A percentile compares a stretch with the other conserved stretches of the same genome.
These are phyloP conservation scores for Catostylus mosaicus DNA, from an alignment of 30 jellyfish, hydroid and myxozoan species.

Conservation along the genomic window DNA sequence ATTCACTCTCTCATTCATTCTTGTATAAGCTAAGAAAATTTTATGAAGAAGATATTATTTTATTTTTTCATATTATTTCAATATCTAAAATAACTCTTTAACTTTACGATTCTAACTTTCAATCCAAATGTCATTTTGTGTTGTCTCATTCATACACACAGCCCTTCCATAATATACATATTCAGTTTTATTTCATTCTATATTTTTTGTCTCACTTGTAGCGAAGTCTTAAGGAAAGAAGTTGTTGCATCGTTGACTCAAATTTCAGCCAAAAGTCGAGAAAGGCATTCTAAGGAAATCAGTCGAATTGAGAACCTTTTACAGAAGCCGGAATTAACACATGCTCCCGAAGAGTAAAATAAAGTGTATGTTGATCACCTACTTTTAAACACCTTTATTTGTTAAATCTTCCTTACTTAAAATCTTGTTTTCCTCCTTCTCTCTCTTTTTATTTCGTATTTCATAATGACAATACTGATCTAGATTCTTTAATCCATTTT, in stretches of 20 bases:
- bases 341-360: neutral
- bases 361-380: too few species aligned
- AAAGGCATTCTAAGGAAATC: conserved; percentile 35
- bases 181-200: neutral
- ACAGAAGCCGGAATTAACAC: neutral
- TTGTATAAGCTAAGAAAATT: too few species aligned
- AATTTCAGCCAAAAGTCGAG: conserved; percentile 26
- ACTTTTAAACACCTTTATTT: too few species aligned
- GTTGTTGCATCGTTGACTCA: conserved; percentile 16
- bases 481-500: too few species aligned
- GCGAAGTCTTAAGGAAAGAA: conserved; percentile 5
- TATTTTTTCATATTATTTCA: too few species aligned
- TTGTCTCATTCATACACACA: neutral
- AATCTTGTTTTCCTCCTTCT: too few species aligned
- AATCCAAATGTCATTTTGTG: neutral
- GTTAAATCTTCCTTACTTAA: too few species aligned
- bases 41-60: too few species aligned
- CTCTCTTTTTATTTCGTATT: too few species aligned
- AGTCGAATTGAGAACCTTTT: conserved; percentile 10
- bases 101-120: neutral
- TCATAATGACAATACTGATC: too few species aligned
- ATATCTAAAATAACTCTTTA: neutral
- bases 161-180: neutral
- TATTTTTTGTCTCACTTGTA: neutral
- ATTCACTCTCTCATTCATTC: neutral